Conservation (phyloP, 2,113 vertebrate genomes). For the Ceyx cyanopectus region DNA sequence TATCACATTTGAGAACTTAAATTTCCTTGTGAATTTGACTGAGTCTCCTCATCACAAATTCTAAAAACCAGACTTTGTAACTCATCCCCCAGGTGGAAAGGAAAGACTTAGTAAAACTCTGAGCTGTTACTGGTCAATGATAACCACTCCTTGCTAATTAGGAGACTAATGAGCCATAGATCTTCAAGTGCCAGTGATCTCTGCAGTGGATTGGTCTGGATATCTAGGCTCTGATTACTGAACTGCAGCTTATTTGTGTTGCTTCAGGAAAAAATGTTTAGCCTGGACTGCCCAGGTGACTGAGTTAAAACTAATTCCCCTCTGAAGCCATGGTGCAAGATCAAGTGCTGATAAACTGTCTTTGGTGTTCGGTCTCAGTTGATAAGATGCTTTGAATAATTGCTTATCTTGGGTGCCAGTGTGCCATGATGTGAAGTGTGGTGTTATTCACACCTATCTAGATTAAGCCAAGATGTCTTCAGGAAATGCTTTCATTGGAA, state of each 20-base stretch:
- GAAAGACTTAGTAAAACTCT: not conserved
- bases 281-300: not conserved
- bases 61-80: not conserved
- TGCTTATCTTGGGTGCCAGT: not conserved
- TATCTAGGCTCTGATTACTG: not conserved
- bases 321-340: not conserved
- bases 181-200: not conserved
- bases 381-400: not conserved
- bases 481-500: conserved; percentile 93
- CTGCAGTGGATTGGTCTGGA: not conserved
- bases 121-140: not conserved
- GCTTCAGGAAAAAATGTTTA: not conserved
- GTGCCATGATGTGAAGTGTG: not conserved
- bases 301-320: not conserved
- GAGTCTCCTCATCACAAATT: not conserved
- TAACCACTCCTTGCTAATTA: not conserved
- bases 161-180: not conserved
- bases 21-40: not conserved
- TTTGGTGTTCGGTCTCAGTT: not conserved
- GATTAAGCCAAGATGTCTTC: conserved; percentile 87
- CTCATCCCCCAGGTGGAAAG: not conserved
- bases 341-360: not conserved
- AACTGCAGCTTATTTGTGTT: not conserved
- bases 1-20: not conserved
- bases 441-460: not conserved